Conservation (phyloP, 2,113 vertebrate species). For the Mohoua ochrocephala region DNA sequence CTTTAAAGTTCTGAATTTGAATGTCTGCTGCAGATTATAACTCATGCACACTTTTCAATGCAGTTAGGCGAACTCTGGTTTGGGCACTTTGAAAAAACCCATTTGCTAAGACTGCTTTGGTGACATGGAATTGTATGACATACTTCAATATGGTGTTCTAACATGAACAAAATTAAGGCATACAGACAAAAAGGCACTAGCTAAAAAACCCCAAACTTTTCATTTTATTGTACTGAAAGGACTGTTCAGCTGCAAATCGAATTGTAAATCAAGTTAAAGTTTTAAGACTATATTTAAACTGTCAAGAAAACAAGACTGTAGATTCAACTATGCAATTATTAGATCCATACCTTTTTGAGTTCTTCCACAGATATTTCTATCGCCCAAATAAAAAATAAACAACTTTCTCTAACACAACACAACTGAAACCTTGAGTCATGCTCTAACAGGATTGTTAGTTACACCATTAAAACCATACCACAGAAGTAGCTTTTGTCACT, state of each 20-base stretch:
- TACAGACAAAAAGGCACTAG: constrained; percentile 71
- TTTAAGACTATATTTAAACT: constrained; percentile 31
- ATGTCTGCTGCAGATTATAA: background rate
- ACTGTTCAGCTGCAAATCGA: background rate
- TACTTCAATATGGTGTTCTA: background rate
- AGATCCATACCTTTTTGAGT: background rate
- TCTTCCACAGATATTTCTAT: background rate
- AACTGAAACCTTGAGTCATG: background rate
- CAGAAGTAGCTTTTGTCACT: background rate
- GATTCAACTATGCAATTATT: background rate
- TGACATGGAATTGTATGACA: background rate
- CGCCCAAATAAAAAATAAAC: background rate
- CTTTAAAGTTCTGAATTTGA: background rate
- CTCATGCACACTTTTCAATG: background rate
- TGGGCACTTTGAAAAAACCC: background rate
- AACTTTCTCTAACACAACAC: background rate
- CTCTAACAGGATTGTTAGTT: background rate
- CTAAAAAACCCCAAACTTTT: constrained; percentile 37
- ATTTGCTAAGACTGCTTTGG: background rate
- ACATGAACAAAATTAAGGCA: constrained; percentile 71
- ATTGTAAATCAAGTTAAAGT: background rate
- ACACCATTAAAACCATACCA: background rate
- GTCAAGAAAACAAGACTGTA: background rate
- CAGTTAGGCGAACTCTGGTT: background rate
- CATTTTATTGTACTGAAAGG: background rate